These are phyloP conservation scores for Tryphoninae sp. DNA, from an alignment of 2,888 invertebrate genomes.

Conservation along the genomic window DNA sequence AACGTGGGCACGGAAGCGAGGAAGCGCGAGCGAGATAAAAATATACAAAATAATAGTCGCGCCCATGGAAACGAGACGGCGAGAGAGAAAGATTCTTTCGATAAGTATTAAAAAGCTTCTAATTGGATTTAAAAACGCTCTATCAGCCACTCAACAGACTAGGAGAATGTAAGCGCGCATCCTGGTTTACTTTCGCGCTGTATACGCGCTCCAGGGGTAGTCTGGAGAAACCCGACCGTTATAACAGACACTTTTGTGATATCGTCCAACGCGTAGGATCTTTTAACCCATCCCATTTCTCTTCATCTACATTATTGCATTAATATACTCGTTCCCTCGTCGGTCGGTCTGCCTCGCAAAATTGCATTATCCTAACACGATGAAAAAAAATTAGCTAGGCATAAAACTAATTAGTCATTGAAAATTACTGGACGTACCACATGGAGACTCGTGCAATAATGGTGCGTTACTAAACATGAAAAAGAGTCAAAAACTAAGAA, in stretches of 20 bases:
- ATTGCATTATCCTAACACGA: neutral
- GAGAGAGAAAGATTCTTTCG: conserved; percentile 15
- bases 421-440: neutral
- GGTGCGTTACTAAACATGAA: neutral
- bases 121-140: conserved; percentile 73
- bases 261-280: conserved; percentile 17
- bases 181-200: conserved; percentile 5
- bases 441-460: neutral
- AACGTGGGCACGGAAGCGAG: neutral
- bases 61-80: conserved; percentile 5
- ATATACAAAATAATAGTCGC: conserved; percentile 33
- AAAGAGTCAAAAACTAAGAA: neutral
- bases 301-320: conserved; percentile 48
- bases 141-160: conserved; percentile 73
- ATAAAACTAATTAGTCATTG: conserved; percentile 30
- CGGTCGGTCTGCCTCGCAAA: neutral
- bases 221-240: conserved; percentile 11
- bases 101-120: conserved; percentile 73
- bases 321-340: conserved; percentile 22
- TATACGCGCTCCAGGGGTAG: conserved; percentile 11
- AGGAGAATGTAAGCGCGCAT: conserved; percentile 40
- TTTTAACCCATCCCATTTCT: conserved; percentile 17
- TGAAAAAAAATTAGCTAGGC: conserved; percentile 21
- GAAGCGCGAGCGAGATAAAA: neutral
- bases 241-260: conserved; percentile 41